Evolutionary conservation across 2,888 invertebrate genomes (phyloP), one percentile per base, ranked within the genome.

Genomic region (Endomychus coccineus): DNA sequence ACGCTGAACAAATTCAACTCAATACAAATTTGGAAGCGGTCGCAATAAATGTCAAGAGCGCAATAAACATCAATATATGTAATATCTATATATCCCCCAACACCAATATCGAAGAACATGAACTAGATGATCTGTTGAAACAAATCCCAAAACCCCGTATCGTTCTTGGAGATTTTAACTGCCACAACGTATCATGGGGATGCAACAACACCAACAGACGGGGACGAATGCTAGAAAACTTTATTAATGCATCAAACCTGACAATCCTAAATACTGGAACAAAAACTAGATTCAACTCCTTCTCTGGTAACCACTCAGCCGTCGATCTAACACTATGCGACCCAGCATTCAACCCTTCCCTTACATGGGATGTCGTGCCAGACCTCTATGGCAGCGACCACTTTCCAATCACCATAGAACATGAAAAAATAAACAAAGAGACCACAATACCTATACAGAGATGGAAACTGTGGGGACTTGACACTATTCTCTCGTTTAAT

Each of bases 131-230:
- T 16, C n/a, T 48, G 5, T 38, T 45, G 1, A 17, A 40, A 3
- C 44, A 52, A 39, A 36, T 55, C 1, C 52, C 51, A 2, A 39
- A 37, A 34, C 51, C 51, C 2, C 39, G 42, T n/a, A 36, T 54
- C 3, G 28, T 51, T 2, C 15, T 47, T 2, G 52, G 51, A 0
- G 51, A 54, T 24, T 49, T 53, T 14, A 51, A 51, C 16, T 45
- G 43, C 12, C 44, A 52, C 17, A 42, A 35, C 16, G 2, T 14
- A 12, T 13, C 21, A 12, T 30, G 28, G 28, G 16, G 28, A 11
- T 28, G 35, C 3, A 3, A 6, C n/a, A 22, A 39, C 14, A 29
- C 17, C 9, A 46, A 51, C 16, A 16, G 13, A 6, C 25, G 43
- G 21, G 49, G 51, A 6, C 46, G 38, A 33, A 36, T 41, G 3